Conservation (phyloP, 2,113 vertebrate genomes). For the Hypanus sabinus region DNA sequence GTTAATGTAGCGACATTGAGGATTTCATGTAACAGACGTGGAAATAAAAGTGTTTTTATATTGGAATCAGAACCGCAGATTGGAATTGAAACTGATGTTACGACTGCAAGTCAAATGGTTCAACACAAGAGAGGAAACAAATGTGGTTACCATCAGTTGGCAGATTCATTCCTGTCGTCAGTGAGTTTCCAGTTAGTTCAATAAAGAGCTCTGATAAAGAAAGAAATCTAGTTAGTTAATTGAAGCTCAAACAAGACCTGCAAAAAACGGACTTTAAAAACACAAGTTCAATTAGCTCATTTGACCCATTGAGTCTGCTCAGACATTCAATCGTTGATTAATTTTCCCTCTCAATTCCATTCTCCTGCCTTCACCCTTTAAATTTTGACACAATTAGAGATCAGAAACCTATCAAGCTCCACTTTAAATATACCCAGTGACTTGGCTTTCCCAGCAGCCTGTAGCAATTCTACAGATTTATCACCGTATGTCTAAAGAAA, state of each 20-base stretch:
- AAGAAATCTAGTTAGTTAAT: background rate
- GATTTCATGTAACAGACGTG: background rate
- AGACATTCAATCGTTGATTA: too few species aligned
- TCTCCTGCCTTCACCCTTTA: too few species aligned
- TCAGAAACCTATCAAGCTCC: too few species aligned
- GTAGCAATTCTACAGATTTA: too few species aligned
- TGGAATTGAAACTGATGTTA: background rate
- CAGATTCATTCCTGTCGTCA: constrained; percentile 1
- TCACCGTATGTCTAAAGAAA: too few species aligned
- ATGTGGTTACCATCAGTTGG: constrained; percentile 9
- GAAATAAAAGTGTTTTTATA: background rate
- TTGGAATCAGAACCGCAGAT: background rate
- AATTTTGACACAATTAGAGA: too few species aligned
- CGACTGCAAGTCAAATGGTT: too few species aligned
- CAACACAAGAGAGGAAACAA: too few species aligned
- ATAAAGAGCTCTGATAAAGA: constrained; percentile 9
- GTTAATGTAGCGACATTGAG: background rate
- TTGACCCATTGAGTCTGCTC: background rate
- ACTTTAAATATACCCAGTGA: too few species aligned
- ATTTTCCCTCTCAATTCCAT: too few species aligned
- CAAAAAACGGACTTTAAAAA: too few species aligned
- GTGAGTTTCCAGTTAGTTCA: background rate
- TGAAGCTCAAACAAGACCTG: background rate
- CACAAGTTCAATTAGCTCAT: background rate
- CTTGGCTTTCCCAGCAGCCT: too few species aligned